These are phyloP conservation scores for Sisyra nigra DNA, from an alignment of 2,888 invertebrate species.

Conservation along the genomic window DNA sequence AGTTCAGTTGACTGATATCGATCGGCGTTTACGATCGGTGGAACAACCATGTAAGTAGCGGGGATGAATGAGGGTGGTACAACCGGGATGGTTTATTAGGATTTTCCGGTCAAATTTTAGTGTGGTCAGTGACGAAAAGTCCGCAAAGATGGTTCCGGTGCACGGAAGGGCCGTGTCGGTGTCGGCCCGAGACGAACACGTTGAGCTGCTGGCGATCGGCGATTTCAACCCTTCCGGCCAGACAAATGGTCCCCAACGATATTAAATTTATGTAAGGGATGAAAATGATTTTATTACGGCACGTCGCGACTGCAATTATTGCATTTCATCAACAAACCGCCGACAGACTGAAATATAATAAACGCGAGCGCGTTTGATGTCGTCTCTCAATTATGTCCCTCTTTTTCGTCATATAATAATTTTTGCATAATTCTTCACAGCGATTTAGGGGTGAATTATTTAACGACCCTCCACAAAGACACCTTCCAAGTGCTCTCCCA, in stretches of 20 bases:
- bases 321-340: too few species aligned
- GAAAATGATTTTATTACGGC: too few species aligned
- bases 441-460: constrained; percentile 52
- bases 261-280: constrained; percentile 41
- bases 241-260: constrained; percentile 46
- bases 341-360: neutral
- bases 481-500: constrained; percentile 48
- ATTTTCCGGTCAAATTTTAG: constrained; percentile 22
- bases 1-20: constrained; percentile 13
- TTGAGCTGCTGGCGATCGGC: constrained; percentile 53
- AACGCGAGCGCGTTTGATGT: neutral
- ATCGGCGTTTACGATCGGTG: constrained; percentile 43
- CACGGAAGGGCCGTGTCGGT: constrained; percentile 44
- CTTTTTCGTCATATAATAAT: neutral
- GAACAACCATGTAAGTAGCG: constrained; percentile 45
- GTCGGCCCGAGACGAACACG: constrained; percentile 43
- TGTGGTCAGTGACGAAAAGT: constrained; percentile 43
- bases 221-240: constrained; percentile 38
- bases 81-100: neutral
- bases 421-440: constrained; percentile 29
- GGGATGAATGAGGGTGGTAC: too few species aligned
- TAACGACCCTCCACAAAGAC: constrained; percentile 50
- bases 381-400: too few species aligned
- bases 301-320: too few species aligned
- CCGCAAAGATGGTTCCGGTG: constrained; percentile 46